phyloP scores from a whole-genome alignment of 2,113 vertebrate genomes.

The Hemiprocne comata region DNA sequence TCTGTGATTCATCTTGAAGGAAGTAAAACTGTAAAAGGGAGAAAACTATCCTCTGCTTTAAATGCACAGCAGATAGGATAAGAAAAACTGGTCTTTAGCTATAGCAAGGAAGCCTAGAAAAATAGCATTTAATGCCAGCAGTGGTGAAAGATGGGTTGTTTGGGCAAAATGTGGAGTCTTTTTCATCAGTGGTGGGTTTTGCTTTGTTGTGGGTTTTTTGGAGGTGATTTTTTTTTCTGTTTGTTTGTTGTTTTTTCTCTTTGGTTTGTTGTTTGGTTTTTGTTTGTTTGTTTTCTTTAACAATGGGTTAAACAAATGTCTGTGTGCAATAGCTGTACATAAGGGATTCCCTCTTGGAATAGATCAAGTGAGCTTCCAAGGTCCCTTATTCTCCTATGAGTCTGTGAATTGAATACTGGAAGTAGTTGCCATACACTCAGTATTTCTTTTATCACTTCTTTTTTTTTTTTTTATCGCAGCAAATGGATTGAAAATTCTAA shows the following conservation, averaged over 20 bases:
- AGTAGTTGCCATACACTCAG: background rate
- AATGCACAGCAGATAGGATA: background rate
- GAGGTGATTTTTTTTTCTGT: background rate
- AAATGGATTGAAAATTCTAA: slow-evolving; percentile 91
- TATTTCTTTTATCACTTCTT: background rate
- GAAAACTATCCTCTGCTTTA: background rate
- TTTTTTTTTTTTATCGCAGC: slow-evolving; percentile 66
- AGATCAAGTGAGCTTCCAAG: background rate
- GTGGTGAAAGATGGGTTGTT: background rate
- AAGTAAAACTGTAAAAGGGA: background rate
- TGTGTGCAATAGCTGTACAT: background rate
- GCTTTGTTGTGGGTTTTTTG: background rate
- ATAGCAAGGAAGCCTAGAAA: background rate
- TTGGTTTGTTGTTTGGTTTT: background rate
- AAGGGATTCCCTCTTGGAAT: background rate
- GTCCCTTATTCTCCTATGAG: background rate
- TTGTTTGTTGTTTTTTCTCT: background rate
- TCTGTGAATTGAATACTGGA: background rate
- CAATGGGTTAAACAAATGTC: background rate
- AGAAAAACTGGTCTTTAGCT: background rate
- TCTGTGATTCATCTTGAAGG: background rate
- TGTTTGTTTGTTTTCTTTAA: background rate
- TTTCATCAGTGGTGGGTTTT: background rate
- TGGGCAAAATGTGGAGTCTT: background rate
- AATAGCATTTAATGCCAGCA: background rate